Evolutionary conservation across 2,797 vertebrate species (phyloP).

Genomic region (Thunnus albacares): DNA sequence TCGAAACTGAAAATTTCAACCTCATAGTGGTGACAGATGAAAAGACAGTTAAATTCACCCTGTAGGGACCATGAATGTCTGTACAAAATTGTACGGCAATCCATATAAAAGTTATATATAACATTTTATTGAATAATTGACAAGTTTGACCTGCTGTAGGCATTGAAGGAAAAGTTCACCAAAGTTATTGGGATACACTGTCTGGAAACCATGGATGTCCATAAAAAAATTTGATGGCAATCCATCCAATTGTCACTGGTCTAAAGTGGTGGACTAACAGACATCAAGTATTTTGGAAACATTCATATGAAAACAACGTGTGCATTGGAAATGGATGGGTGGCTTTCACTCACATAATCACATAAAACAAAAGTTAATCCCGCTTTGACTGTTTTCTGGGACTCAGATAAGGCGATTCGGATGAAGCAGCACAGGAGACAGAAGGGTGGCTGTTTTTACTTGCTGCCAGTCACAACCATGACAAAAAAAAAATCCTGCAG

Average conservation of each 20-base stretch:
- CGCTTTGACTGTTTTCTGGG: conserved; percentile 48
- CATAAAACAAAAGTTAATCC: conserved; percentile 46
- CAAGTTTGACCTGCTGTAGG: no score
- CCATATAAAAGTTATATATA: no score
- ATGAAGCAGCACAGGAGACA: conserved; percentile 39
- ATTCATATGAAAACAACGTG: conserved; percentile 13
- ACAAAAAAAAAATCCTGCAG: conserved; percentile 29
- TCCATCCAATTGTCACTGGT: neutral
- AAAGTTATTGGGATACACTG: no score
- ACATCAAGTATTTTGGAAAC: neutral
- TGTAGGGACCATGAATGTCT: neutral
- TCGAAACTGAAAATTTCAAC: no score
- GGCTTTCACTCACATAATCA: conserved; percentile 19
- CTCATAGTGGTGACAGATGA: no score
- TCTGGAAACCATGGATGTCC: no score
- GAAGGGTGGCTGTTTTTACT: conserved; percentile 30
- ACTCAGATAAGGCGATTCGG: conserved; percentile 44
- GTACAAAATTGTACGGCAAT: no score
- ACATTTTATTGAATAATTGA: no score
- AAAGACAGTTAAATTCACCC: neutral
- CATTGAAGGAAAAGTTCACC: no score
- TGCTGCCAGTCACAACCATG: conserved; percentile 35
- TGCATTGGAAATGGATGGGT: conserved; percentile 5
- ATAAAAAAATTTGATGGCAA: no score
- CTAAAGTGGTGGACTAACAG: neutral